Conservation (phyloP, 2,113 vertebrate species). For the Salvelinus alpinus region DNA sequence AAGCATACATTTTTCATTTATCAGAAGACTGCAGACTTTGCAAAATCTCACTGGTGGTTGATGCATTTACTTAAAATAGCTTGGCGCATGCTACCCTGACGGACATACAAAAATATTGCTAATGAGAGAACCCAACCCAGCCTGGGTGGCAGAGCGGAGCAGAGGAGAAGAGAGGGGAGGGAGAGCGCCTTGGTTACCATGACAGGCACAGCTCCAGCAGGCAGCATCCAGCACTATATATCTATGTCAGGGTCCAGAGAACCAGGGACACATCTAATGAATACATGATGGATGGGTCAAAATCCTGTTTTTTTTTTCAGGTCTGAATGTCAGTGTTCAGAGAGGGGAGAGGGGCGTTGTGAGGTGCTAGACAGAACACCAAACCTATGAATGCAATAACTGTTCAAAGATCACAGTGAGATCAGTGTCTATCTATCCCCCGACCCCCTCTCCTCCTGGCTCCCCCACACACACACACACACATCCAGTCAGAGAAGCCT, state of each 20-base stretch:
- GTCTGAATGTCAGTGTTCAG: constrained; percentile 53
- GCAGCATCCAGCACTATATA: constrained; percentile 8
- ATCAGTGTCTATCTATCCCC: constrained; percentile 55
- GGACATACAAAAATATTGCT: constrained; percentile 54
- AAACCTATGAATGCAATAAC: constrained; percentile 58
- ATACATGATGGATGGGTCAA: constrained; percentile 15
- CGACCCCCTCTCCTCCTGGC: not conserved
- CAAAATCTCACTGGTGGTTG: constrained; percentile 50
- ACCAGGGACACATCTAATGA: not conserved
- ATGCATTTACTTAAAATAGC: constrained; percentile 65
- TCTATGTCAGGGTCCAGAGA: constrained; percentile 27
- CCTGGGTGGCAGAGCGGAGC: constrained; percentile 16
- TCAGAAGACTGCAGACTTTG: constrained; percentile 62
- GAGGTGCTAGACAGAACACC: constrained; percentile 39
- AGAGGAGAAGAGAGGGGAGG: too few species aligned
- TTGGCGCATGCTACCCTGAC: constrained; percentile 47
- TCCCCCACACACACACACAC: constrained; percentile 15
- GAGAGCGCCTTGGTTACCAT: constrained; percentile 13
- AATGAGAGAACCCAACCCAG: constrained; percentile 41
- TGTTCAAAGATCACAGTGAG: constrained; percentile 50
- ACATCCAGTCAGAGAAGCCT: constrained; percentile 48
- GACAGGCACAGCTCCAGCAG: constrained; percentile 27
- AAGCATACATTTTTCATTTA: constrained; percentile 70
- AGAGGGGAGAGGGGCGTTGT: constrained; percentile 1
- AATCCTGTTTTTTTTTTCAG: constrained; percentile 14